Evolutionary conservation across 1,140 invertebrate species (phyloP).

Genomic region (Apis cerana): DNA sequence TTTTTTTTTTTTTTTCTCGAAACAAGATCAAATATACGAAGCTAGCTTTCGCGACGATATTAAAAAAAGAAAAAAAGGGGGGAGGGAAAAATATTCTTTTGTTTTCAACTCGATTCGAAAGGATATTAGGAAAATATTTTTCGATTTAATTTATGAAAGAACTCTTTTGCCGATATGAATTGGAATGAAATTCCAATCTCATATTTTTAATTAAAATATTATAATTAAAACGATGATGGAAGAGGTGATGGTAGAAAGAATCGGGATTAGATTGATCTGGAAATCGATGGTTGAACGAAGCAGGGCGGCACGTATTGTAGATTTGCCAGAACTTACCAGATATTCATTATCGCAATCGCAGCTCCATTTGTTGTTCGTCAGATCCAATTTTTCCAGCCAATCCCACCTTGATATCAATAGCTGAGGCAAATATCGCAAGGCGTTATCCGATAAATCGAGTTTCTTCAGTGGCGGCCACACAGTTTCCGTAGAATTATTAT

Average conservation of each 20-base stretch:
- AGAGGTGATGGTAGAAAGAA: no score
- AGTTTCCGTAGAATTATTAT: conserved; percentile 8
- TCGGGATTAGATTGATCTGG: background rate
- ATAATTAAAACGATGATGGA: no score
- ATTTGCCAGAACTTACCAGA: conserved; percentile 81
- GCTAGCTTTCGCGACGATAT: background rate
- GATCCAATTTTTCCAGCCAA: conserved; percentile 83
- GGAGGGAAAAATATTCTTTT: background rate
- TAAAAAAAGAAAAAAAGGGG: no score
- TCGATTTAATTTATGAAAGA: no score
- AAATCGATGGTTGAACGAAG: background rate
- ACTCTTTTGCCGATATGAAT: no score
- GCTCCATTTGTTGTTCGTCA: conserved; percentile 87
- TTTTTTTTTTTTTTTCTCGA: background rate
- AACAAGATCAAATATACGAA: background rate
- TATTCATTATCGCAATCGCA: conserved; percentile 89
- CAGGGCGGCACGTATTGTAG: no score
- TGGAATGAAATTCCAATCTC: no score
- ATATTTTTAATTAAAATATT: no score
- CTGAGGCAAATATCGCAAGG: conserved; percentile 83
- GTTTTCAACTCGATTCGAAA: no score
- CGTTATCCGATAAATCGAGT: conserved; percentile 86
- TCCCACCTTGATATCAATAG: conserved; percentile 85
- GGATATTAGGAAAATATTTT: no score
- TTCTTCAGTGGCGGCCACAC: conserved; percentile 84